These are phyloP conservation scores for Fundulus diaphanus DNA, from an alignment of 2,797 vertebrate species.

Conservation along the genomic window DNA sequence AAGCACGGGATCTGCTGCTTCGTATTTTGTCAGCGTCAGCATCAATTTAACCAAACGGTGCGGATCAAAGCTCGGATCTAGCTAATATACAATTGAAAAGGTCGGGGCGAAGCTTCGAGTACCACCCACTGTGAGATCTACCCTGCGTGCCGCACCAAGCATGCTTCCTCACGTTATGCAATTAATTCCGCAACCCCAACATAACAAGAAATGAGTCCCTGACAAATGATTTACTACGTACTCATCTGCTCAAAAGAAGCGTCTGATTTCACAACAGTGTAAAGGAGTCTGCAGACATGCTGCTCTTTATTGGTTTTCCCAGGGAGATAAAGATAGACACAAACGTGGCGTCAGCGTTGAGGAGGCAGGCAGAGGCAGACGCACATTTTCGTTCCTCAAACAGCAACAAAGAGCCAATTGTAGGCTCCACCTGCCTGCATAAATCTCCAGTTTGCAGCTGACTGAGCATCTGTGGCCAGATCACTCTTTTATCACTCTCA, in stretches of 20 bases:
- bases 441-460: slow-evolving; percentile 67
- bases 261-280: slow-evolving; percentile 10
- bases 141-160: slow-evolving; percentile 14
- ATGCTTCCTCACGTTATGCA: slow-evolving; percentile 43
- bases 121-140: slow-evolving; percentile 35
- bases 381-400: slow-evolving; percentile 77
- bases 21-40: slow-evolving; percentile 19
- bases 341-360: slow-evolving; percentile 60
- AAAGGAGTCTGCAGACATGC: slow-evolving; percentile 31
- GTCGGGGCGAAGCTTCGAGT: slow-evolving; percentile 22
- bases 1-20: background rate
- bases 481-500: slow-evolving; percentile 61
- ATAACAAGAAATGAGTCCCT: slow-evolving; percentile 3
- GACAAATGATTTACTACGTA: slow-evolving; percentile 20
- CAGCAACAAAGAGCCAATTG: slow-evolving; percentile 81
- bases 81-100: slow-evolving; percentile 12
- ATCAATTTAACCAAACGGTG: slow-evolving; percentile 22
- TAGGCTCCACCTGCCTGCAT: slow-evolving; percentile 78
- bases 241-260: slow-evolving; percentile 12
- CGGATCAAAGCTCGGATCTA: slow-evolving; percentile 20
- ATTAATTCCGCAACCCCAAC: slow-evolving; percentile 30
- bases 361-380: slow-evolving; percentile 69
- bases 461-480: slow-evolving; percentile 68
- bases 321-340: slow-evolving; percentile 46
- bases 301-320: slow-evolving; percentile 60